Conservation (phyloP, 2,797 vertebrate genomes). For the Siniperca obscura region DNA sequence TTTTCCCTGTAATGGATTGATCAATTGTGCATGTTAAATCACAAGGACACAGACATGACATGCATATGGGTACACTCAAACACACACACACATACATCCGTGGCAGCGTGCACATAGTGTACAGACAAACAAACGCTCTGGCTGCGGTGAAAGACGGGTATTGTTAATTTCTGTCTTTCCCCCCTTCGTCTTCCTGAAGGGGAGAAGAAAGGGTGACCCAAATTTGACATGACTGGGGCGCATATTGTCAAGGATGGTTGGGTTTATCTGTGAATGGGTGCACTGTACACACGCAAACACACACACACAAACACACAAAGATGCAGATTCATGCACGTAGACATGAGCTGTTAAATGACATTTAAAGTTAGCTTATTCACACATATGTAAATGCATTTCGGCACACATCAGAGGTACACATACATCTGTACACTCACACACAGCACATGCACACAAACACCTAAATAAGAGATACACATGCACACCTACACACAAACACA, state of each 20-base stretch:
- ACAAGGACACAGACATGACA: conserved; percentile 59
- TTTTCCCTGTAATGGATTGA: conserved; percentile 50
- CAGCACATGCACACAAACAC: conserved; percentile 18
- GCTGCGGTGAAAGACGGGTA: conserved; percentile 60
- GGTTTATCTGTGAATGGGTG: conserved; percentile 52
- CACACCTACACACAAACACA: conserved; percentile 41
- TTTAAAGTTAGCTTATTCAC: not conserved
- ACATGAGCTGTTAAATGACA: not conserved
- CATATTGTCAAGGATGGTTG: conserved; percentile 59
- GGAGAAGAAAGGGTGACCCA: conserved; percentile 78
- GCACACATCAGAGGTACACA: too few species aligned
- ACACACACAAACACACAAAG: conserved; percentile 13
- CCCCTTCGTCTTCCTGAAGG: conserved; percentile 47
- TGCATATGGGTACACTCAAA: conserved; percentile 32
- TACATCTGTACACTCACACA: not conserved
- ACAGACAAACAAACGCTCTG: conserved; percentile 58
- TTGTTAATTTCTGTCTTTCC: conserved; percentile 66
- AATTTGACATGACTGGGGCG: conserved; percentile 66
- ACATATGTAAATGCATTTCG: not conserved
- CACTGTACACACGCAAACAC: conserved; percentile 39
- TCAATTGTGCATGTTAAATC: conserved; percentile 60
- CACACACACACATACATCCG: not conserved
- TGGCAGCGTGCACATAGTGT: conserved; percentile 20
- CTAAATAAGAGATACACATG: conserved; percentile 20
- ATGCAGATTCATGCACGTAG: not conserved